Evolutionary conservation across 2,888 invertebrate species (phyloP), one percentile per base, ranked within the genome.

Genomic region (Pardosa pseudoannulata): DNA sequence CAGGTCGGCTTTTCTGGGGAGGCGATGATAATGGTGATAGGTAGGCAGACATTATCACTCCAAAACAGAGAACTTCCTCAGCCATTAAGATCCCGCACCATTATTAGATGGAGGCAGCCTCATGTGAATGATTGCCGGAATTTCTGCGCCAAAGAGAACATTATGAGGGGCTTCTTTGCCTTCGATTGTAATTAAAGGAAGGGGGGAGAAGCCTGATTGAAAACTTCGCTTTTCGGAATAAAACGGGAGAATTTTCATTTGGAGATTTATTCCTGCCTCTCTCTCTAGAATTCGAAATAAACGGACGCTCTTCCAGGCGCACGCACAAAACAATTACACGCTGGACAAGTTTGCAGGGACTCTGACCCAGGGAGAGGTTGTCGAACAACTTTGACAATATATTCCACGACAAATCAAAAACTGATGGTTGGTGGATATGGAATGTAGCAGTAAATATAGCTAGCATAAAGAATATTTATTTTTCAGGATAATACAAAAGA

Each of bases 1-100:
- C 81, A 50, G 81, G 75, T 67, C 70, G 74, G 75, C 56, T 73
- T 68, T 70, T 28, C 36, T 31, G 23, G 70, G 65, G 71, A 71
- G 83, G 83, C 73, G 78, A 85, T 85, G 73, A 86, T 86, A 86
- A 86, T 86, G 85, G 85, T 86, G 85, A 86, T 86, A 86, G 85
- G 85, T 79, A 79, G 74, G 85, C 74, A 62, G 74, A 74, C 85
- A 86, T 86, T 86, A 86, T 86, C 85, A 79, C 85, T 74, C 78
- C 72, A 79, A 71, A 85, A 85, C 83, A 85, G 73, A 73, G 74
- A 72, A 56, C 68, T 41, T 50, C 67, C 68, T 68, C 56, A 19
- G 72, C 72, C 71, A 72, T 83, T 72, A 83, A 83, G 68, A 68
- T 32, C 36, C 67, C 32, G 64, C 64, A 71, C 78, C 85, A 74